These are phyloP conservation scores for Stratiolaelaps scimitus DNA, from an alignment of 1,140 invertebrate species.

Conservation along the genomic window DNA sequence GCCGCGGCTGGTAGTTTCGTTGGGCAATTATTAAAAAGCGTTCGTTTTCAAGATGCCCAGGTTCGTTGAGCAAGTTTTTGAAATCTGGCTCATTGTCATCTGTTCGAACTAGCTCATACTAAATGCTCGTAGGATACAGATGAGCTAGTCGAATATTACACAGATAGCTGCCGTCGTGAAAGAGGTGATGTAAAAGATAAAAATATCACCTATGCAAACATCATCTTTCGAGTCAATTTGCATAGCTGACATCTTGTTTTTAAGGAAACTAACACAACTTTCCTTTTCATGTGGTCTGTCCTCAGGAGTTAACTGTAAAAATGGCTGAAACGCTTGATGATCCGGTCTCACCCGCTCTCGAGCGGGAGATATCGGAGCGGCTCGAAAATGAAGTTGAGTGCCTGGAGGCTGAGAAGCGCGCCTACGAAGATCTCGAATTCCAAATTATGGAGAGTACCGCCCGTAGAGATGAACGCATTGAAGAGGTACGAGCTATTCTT, in stretches of 20 bases:
- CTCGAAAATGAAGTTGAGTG: constrained; percentile 47
- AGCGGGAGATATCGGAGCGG: constrained; percentile 44
- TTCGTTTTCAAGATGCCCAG: not conserved
- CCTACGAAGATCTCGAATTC: constrained; percentile 84
- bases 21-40: no score
- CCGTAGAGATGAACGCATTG: constrained; percentile 55
- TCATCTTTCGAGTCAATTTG: no score
- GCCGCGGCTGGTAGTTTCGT: no score
- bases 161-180: no score
- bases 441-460: constrained; percentile 81
- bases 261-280: no score
- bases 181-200: no score
- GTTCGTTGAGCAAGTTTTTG: not conserved
- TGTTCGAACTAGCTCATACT: no score
- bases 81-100: not conserved
- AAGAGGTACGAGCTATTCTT: constrained; percentile 42
- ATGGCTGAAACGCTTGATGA: constrained; percentile 22
- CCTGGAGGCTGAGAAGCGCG: constrained; percentile 48
- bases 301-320: constrained; percentile 12
- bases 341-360: constrained; percentile 7
- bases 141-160: no score
- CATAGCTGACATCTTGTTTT: no score
- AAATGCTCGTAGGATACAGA: no score
- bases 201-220: no score
- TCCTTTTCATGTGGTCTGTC: no score